Conservation (phyloP, 2,888 invertebrate genomes). For the Xylota sylvarum region DNA sequence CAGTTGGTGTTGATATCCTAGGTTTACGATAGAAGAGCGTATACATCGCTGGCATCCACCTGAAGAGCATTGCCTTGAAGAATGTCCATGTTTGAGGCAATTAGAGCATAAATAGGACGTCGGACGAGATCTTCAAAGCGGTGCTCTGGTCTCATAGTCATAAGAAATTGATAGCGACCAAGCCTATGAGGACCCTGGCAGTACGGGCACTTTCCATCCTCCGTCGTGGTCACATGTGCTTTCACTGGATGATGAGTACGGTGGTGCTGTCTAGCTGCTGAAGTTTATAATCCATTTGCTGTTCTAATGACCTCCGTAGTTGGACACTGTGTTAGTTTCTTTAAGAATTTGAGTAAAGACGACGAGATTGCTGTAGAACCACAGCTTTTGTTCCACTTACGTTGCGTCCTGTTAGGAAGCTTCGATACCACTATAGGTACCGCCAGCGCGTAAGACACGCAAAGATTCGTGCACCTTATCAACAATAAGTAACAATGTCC, state of each 20-base stretch:
- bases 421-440: slow-evolving; percentile 30
- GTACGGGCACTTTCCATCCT: slow-evolving; percentile 20
- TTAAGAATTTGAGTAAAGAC: slow-evolving; percentile 35
- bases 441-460: slow-evolving; percentile 22
- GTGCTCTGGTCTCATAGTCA: slow-evolving; percentile 24
- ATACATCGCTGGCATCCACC: slow-evolving; percentile 38
- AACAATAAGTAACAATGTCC: slow-evolving; percentile 40
- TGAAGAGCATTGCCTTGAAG: slow-evolving; percentile 32
- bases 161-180: slow-evolving; percentile 13
- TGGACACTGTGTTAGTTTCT: slow-evolving; percentile 42
- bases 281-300: background rate
- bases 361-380: slow-evolving; percentile 25
- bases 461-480: slow-evolving; percentile 58
- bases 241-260: slow-evolving; percentile 2
- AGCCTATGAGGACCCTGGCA: slow-evolving; percentile 31
- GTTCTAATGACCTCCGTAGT: background rate
- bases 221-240: background rate
- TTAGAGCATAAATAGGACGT: slow-evolving; percentile 26
- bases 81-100: slow-evolving; percentile 48
- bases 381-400: slow-evolving; percentile 38
- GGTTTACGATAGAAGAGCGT: too few relatives aligned
- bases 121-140: slow-evolving; percentile 37
- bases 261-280: background rate
- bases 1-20: too few relatives aligned
- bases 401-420: slow-evolving; percentile 5